These are phyloP conservation scores for Mungos mungo DNA, from an alignment of 2,113 vertebrate species.

Conservation along the genomic window DNA sequence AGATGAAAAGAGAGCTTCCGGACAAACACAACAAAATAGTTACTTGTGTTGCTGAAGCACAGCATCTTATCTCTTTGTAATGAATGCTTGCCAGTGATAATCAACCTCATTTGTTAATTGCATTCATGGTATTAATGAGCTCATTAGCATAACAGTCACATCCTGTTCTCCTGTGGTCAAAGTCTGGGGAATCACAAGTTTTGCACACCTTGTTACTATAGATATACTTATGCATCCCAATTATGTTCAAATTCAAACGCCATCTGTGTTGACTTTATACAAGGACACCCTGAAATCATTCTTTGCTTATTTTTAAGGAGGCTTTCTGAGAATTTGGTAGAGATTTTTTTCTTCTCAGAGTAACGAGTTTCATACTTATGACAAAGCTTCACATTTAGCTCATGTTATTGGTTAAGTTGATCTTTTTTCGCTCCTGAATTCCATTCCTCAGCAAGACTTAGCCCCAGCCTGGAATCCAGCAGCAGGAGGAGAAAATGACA, in stretches of 20 bases:
- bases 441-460: not conserved
- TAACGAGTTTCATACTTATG: slow-evolving; percentile 22
- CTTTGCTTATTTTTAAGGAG: slow-evolving; percentile 21
- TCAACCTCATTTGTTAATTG: slow-evolving; percentile 85
- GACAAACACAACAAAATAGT: slow-evolving; percentile 75
- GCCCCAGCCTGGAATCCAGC: not conserved
- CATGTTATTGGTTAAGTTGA: not conserved
- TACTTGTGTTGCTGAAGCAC: slow-evolving; percentile 73
- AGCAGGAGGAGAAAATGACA: not conserved
- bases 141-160: slow-evolving; percentile 85
- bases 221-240: slow-evolving; percentile 80
- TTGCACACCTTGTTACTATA: slow-evolving; percentile 75
- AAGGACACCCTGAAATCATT: slow-evolving; percentile 37
- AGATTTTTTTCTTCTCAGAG: slow-evolving; percentile 21
- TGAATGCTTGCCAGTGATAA: slow-evolving; percentile 84
- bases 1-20: slow-evolving; percentile 67
- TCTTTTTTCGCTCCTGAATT: not conserved
- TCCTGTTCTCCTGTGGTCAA: slow-evolving; percentile 76
- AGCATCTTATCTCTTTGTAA: slow-evolving; percentile 79
- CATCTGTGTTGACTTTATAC: slow-evolving; percentile 55
- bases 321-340: slow-evolving; percentile 25
- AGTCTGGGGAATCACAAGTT: slow-evolving; percentile 81
- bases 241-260: slow-evolving; percentile 74
- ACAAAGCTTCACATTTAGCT: slow-evolving; percentile 15
- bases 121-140: slow-evolving; percentile 87